phyloP scores from a whole-genome alignment of 2,113 vertebrate species.

The Anolis carolinensis region DNA sequence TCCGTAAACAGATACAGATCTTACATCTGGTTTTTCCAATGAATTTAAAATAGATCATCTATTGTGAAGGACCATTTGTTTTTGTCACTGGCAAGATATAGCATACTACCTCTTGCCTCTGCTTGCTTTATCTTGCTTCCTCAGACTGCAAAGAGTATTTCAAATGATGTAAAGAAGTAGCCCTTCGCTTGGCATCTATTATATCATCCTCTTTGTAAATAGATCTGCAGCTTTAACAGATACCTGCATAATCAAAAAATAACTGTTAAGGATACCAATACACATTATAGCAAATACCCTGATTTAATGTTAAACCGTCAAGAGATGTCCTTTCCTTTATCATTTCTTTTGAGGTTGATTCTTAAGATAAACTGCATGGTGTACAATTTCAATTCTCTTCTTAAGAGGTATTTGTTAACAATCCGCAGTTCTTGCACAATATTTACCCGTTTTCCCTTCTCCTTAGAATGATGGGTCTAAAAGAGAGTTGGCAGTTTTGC shows the following conservation, averaged over 20 bases:
- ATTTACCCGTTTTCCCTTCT: too few relatives aligned
- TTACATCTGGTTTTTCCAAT: not conserved
- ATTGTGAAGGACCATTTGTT: slow-evolving; percentile 12
- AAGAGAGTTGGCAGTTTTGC: too few relatives aligned
- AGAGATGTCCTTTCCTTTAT: not conserved
- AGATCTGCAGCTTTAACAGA: not conserved
- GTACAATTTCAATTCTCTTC: not conserved
- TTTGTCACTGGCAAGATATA: not conserved
- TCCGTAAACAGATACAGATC: slow-evolving; percentile 7
- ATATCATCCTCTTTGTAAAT: not conserved
- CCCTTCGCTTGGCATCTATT: not conserved
- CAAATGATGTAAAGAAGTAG: not conserved
- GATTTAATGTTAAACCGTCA: not conserved
- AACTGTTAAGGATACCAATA: not conserved
- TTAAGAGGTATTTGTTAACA: not conserved
- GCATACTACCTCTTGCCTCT: not conserved
- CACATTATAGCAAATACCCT: not conserved
- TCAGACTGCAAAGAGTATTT: not conserved
- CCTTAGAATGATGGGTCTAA: too few relatives aligned
- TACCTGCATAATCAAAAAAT: not conserved
- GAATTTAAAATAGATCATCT: not conserved
- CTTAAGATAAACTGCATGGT: not conserved
- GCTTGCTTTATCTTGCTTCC: slow-evolving; percentile 3
- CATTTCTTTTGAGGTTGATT: not conserved
- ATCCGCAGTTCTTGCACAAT: too few relatives aligned